phyloP scores from a whole-genome alignment of 2,888 invertebrate species.

The Incurvaria masculella region DNA sequence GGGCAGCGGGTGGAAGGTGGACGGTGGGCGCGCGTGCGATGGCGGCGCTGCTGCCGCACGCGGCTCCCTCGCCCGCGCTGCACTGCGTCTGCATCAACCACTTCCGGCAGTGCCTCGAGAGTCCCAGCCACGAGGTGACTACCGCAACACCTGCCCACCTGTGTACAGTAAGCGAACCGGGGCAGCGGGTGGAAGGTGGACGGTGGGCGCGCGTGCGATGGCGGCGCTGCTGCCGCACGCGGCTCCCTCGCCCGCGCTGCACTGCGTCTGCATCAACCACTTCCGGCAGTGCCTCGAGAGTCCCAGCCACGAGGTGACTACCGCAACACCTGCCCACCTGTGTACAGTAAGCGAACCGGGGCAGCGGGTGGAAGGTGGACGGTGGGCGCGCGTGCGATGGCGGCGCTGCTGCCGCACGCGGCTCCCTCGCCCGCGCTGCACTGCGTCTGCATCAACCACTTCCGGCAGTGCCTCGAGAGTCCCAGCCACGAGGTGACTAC shows the following conservation, averaged over 20 bases:
- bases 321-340: no score
- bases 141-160: no score
- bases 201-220: conserved; percentile 84
- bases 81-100: conserved; percentile 92
- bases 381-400: conserved; percentile 84
- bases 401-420: conserved; percentile 83
- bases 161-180: no score
- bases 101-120: conserved; percentile 73
- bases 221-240: conserved; percentile 86
- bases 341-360: no score
- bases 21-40: conserved; percentile 86
- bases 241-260: conserved; percentile 76
- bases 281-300: conserved; percentile 73
- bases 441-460: conserved; percentile 91
- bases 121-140: conserved; percentile 42
- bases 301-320: conserved; percentile 41
- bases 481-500: conserved; percentile 44
- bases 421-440: conserved; percentile 80
- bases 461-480: conserved; percentile 69
- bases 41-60: conserved; percentile 82
- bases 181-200: conserved; percentile 78
- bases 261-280: conserved; percentile 90
- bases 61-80: conserved; percentile 77
- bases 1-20: conserved; percentile 78
- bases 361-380: conserved; percentile 79